A percentile compares a stretch with the other conserved stretches of the same genome.
phyloP scores from a whole-genome alignment of 2,888 invertebrate species.

The Trilocha varians region DNA sequence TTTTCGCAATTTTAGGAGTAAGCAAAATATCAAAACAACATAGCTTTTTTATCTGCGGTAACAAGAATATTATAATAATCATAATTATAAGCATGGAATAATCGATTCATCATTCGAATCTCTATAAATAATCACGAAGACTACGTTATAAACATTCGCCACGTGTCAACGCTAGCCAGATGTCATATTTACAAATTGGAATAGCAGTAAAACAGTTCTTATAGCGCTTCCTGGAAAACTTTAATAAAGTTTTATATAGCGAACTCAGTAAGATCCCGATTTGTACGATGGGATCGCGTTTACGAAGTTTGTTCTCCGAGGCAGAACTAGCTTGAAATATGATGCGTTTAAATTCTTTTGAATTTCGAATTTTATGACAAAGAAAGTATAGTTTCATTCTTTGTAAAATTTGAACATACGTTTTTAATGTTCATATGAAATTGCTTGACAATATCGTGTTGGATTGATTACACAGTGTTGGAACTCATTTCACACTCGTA shows the following conservation, averaged over 20 bases:
- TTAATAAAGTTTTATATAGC: slow-evolving; percentile 37
- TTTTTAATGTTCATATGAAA: no score
- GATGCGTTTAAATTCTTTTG: neutral
- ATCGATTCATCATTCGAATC: no score
- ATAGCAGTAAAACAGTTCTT: slow-evolving; percentile 26
- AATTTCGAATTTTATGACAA: neutral
- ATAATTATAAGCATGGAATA: no score
- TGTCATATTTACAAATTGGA: slow-evolving; percentile 23
- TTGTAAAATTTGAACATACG: no score
- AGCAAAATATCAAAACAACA: no score
- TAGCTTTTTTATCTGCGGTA: no score
- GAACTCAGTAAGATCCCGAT: slow-evolving; percentile 12
- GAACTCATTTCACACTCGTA: no score
- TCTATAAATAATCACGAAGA: neutral
- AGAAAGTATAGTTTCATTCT: no score
- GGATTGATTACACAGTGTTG: no score
- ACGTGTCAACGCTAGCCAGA: slow-evolving; percentile 10
- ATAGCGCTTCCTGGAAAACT: slow-evolving; percentile 34
- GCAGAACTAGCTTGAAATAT: slow-evolving; percentile 22
- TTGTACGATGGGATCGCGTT: slow-evolving; percentile 11
- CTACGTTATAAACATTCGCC: neutral
- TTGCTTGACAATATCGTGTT: no score
- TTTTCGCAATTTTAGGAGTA: no score
- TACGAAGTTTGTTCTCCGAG: slow-evolving; percentile 11
- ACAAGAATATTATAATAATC: no score